Percentiles rank a stretch among this genome's conserved stretches.
Evolutionary conservation across 2,888 invertebrate genomes (phyloP).

Genomic region (Hermodice carunculata): DNA sequence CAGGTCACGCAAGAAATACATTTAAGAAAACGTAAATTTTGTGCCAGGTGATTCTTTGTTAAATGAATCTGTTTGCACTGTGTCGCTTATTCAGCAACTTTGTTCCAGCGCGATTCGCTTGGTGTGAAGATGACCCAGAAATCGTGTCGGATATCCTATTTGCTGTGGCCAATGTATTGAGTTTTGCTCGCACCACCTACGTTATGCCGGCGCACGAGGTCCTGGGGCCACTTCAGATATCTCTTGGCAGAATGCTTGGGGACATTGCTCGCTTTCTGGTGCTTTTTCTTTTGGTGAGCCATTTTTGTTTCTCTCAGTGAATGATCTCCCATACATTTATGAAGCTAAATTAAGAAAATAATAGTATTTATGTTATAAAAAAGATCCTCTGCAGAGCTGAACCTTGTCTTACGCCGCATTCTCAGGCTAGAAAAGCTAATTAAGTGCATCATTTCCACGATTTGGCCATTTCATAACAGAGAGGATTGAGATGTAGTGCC

Average conservation of each 20-base stretch:
- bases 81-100: too few relatives aligned
- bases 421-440: too few relatives aligned
- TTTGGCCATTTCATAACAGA: too few relatives aligned
- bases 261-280: slow-evolving; percentile 46
- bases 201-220: slow-evolving; percentile 47
- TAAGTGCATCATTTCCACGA: too few relatives aligned
- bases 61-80: too few relatives aligned
- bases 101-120: slow-evolving; percentile 41
- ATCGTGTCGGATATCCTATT: slow-evolving; percentile 46
- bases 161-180: slow-evolving; percentile 45
- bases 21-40: too few relatives aligned
- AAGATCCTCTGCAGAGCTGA: too few relatives aligned
- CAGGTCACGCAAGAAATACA: too few relatives aligned
- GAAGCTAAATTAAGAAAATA: neutral
- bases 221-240: slow-evolving; percentile 48
- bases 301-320: neutral
- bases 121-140: slow-evolving; percentile 43
- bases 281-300: slow-evolving; percentile 42
- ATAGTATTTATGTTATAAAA: neutral
- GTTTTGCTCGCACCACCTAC: slow-evolving; percentile 47
- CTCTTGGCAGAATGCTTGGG: slow-evolving; percentile 40
- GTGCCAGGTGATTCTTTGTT: too few relatives aligned
- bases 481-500: too few relatives aligned
- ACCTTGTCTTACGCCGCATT: too few relatives aligned
- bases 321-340: neutral